A percentile compares a stretch with the other conserved stretches of the same genome.
Conservation (phyloP, 2,113 vertebrate species). For the Deroptyus accipitrinus region DNA sequence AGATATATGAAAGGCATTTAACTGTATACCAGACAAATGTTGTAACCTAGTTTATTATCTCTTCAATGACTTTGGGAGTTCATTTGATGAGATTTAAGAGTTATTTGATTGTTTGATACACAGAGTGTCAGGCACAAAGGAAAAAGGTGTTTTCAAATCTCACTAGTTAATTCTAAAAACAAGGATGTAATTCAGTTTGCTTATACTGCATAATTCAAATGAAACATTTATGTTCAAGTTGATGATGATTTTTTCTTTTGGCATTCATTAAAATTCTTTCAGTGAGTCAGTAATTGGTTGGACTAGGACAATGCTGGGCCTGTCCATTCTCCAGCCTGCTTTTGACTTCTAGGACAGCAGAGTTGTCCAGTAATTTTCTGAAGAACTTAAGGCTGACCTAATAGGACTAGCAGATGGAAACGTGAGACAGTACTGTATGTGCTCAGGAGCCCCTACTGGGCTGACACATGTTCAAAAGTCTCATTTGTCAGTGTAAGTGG, state of each 20-base stretch:
- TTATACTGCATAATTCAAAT: slow-evolving; percentile 12
- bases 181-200: slow-evolving; percentile 45
- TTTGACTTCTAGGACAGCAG: not conserved
- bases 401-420: not conserved
- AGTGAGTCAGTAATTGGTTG: not conserved
- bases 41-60: slow-evolving; percentile 65
- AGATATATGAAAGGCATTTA: slow-evolving; percentile 74
- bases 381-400: not conserved
- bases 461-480: not conserved
- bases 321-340: not conserved
- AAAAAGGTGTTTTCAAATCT: slow-evolving; percentile 16
- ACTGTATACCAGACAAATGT: slow-evolving; percentile 39
- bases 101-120: slow-evolving; percentile 54
- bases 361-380: not conserved
- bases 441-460: not conserved
- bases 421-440: not conserved
- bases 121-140: slow-evolving; percentile 1
- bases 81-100: slow-evolving; percentile 60
- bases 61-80: slow-evolving; percentile 64
- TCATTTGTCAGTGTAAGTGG: not conserved
- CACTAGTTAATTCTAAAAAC: slow-evolving; percentile 30
- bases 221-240: slow-evolving; percentile 54
- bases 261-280: not conserved
- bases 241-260: not conserved
- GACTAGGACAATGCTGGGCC: not conserved